Evolutionary conservation across 2,113 vertebrate species (phyloP), one percentile per base, ranked within the genome.

Genomic region (Ceyx cyanopectus): DNA sequence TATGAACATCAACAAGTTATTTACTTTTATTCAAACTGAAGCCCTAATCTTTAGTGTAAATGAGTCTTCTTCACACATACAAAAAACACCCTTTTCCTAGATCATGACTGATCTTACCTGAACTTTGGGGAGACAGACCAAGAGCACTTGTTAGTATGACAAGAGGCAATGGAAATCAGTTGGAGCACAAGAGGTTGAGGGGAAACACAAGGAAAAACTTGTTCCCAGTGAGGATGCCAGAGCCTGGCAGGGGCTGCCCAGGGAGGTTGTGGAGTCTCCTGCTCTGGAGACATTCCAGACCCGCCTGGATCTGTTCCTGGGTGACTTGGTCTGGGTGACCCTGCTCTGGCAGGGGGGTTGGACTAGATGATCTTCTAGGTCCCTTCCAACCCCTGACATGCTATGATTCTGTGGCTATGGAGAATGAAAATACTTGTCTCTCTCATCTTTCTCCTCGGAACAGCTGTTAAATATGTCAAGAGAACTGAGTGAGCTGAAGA

Each of bases 381-480:
- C 37, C 37, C 37, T 37, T 37, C 37, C 37, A 37, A 37, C 37
- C 37, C 37, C 37, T 37, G 10, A 5, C 37, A 37, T 37, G 37
- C 37, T 37, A 10, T 37, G 37, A 37, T 37, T 37, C 37, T 37
- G 37, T 76, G 60, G 30, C 63, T 89, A 7, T 20, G 45, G 43
- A 85, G 50, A 88, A 68, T 50, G 48, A 63, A 92, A 93, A 92
- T 57, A 58, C 19, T 4, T 6, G 3, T 81, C 53, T 92, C 86
- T 92, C 86, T 81, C 37, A 17, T 68, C 79, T 90, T 85, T 94
- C 74, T 87, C 67, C 48, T 89, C 68, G 66, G 17, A 94, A 91
- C 87, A 99, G 99, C 97, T 99, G 68, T 97, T 99, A 92, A 99
- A 99, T 95, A 99, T 99, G 99, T 99, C 99, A 58, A 98, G 98